These are phyloP conservation scores for Nymphalis c-album DNA, from an alignment of 2,888 invertebrate species.

Conservation along the genomic window DNA sequence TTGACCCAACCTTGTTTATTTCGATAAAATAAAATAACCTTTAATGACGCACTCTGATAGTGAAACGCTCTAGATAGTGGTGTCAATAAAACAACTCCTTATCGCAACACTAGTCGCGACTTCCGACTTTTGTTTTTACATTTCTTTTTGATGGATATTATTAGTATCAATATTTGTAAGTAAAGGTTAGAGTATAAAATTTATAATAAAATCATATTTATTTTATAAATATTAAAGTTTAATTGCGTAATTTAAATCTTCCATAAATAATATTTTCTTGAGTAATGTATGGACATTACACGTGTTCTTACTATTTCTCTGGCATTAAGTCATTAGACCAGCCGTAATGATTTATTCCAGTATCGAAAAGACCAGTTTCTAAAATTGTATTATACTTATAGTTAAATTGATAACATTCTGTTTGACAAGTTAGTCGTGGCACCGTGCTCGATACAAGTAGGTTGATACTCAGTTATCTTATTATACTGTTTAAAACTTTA, in stretches of 20 bases:
- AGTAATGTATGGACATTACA: no score
- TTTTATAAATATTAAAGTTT: no score
- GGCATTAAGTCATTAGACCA: neutral
- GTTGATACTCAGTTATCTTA: constrained; percentile 19
- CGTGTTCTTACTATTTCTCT: neutral
- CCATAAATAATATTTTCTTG: no score
- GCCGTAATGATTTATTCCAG: neutral
- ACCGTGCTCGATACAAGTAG: constrained; percentile 24
- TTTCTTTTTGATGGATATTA: neutral
- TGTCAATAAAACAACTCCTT: constrained; percentile 39
- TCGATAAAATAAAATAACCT: constrained; percentile 34
- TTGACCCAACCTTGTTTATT: constrained; percentile 33
- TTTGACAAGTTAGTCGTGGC: constrained; percentile 31
- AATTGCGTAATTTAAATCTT: no score
- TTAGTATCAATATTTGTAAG: neutral
- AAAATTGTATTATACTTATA: constrained; percentile 23
- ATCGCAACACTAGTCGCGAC: constrained; percentile 20
- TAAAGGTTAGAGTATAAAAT: no score
- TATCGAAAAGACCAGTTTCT: constrained; percentile 17
- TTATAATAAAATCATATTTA: no score
- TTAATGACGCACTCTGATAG: constrained; percentile 38
- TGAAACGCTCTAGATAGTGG: constrained; percentile 33
- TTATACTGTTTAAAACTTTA: constrained; percentile 2
- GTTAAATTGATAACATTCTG: constrained; percentile 24
- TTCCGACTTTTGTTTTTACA: neutral